A percentile compares a stretch with the other conserved stretches of the same genome.
Evolutionary conservation across 2,113 vertebrate species (phyloP).

Genomic region (Agapornis roseicollis): DNA sequence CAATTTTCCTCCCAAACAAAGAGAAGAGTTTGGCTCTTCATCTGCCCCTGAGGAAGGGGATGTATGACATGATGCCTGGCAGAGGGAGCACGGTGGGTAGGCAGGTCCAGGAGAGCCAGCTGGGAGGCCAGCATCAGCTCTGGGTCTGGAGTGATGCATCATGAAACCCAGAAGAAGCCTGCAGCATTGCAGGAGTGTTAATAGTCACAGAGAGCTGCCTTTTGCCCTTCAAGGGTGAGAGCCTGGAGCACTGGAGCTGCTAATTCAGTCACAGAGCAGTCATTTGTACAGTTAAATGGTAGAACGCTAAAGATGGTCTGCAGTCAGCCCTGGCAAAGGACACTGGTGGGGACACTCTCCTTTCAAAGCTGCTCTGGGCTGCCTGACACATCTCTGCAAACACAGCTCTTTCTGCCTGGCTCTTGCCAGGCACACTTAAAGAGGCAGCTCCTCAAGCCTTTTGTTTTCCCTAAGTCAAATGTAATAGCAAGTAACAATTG

Average conservation of each 20-base stretch:
- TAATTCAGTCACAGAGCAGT: conserved; percentile 11
- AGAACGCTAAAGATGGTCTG: conserved; percentile 7
- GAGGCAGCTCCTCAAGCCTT: neutral
- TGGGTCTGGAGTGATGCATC: neutral
- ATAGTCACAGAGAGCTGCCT: neutral
- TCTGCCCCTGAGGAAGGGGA: neutral
- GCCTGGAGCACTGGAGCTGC: neutral
- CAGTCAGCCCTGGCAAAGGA: neutral
- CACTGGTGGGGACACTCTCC: neutral
- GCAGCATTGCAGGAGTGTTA: neutral
- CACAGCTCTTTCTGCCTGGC: neutral
- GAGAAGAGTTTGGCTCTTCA: neutral
- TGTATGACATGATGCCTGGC: neutral
- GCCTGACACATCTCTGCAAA: neutral
- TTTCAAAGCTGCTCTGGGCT: neutral
- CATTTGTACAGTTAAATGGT: conserved; percentile 22
- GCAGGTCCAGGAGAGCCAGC: neutral
- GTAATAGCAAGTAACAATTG: neutral
- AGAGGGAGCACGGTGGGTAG: neutral
- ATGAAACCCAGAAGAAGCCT: neutral
- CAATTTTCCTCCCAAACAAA: neutral
- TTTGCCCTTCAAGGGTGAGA: conserved; percentile 46
- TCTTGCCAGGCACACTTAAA: neutral
- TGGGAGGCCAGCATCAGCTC: neutral
- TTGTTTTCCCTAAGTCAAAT: neutral